Percentiles rank a stretch among this genome's conserved stretches.
phyloP scores from a whole-genome alignment of 2,113 vertebrate species.

The Microcebus jonahi region DNA sequence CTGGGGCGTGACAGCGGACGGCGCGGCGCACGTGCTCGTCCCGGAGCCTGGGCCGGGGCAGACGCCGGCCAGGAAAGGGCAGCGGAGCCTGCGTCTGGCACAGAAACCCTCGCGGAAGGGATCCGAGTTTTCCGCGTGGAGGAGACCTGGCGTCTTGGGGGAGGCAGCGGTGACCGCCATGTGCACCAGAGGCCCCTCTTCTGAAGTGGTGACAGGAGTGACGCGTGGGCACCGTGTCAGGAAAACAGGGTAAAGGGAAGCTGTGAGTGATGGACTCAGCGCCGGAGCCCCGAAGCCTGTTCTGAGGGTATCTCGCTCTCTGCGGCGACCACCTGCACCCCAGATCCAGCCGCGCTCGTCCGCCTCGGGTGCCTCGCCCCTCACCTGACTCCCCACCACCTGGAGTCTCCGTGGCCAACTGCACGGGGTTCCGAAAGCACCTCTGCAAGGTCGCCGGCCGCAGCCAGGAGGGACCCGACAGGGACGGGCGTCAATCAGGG shows the following conservation, averaged over 20 bases:
- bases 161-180: accelerated
- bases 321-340: accelerated
- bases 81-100: background rate
- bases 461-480: background rate
- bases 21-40: accelerated
- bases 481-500: background rate
- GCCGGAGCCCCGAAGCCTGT: accelerated
- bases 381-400: accelerated
- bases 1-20: accelerated
- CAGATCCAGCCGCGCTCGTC: accelerated
- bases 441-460: too few species aligned
- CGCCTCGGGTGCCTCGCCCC: accelerated
- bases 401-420: accelerated
- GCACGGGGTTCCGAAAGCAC: too few species aligned
- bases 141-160: background rate
- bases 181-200: background rate
- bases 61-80: too few species aligned
- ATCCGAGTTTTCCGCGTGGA: accelerated
- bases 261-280: accelerated
- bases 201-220: accelerated
- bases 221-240: too few species aligned
- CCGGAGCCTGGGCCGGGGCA: background rate
- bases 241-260: background rate
- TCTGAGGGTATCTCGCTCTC: accelerated
- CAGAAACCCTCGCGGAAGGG: background rate